A percentile compares a stretch with the other conserved stretches of the same genome.
Evolutionary conservation across 64 coral and sea anemone species (phyloP).

Genomic region (Dendrophyllia cribrosa): DNA sequence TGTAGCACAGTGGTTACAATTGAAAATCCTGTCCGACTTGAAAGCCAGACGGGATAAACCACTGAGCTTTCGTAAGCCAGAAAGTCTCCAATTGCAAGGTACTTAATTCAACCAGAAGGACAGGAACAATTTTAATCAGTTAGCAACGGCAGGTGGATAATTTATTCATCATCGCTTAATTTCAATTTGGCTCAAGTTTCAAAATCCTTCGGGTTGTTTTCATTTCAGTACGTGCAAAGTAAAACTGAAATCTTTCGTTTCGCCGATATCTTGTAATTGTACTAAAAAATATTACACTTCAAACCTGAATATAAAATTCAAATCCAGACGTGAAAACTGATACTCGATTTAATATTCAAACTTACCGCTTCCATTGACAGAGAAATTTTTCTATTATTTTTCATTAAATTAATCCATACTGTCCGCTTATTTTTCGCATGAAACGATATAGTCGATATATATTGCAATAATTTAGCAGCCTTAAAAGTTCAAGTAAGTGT

Average conservation of each 20-base stretch:
- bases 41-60: neutral
- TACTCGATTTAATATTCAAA: no score
- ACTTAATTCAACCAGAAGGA: neutral
- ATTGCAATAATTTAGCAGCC: neutral
- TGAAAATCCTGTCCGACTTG: neutral
- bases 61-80: neutral
- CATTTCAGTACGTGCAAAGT: neutral
- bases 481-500: neutral
- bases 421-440: no score
- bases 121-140: neutral
- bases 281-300: neutral
- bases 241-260: neutral
- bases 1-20: neutral
- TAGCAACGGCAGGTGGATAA: slow-evolving; percentile 6
- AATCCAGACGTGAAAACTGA: no score
- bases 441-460: no score
- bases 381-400: no score
- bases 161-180: slow-evolving; percentile 23
- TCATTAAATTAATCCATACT: no score
- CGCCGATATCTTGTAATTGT: neutral
- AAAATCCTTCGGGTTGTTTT: neutral
- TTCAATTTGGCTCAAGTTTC: neutral
- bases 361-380: no score
- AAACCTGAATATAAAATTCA: no score
- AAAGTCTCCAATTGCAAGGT: neutral